These are phyloP conservation scores for Drosophila pseudotakahashii DNA, from an alignment of 2,888 invertebrate genomes.

Conservation along the genomic window DNA sequence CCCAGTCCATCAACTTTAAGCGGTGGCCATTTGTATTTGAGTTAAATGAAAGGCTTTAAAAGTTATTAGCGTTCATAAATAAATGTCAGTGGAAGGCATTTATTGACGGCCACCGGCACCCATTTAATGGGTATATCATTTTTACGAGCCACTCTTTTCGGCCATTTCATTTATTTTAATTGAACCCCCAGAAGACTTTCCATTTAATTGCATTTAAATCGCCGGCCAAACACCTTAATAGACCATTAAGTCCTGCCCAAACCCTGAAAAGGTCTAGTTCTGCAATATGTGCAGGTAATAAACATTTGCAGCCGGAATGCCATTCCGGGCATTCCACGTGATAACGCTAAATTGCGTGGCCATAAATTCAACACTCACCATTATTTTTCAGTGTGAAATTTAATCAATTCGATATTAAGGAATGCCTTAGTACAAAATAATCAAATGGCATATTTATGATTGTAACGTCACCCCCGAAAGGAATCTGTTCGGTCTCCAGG, in stretches of 20 bases:
- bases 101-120: conserved; percentile 54
- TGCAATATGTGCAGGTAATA: conserved; percentile 64
- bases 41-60: conserved; percentile 69
- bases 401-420: conserved; percentile 57
- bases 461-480: conserved; percentile 10
- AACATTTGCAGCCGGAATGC: conserved; percentile 54
- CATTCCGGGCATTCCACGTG: conserved; percentile 49
- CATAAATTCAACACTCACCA: conserved; percentile 46
- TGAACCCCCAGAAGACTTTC: conserved; percentile 55
- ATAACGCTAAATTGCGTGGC: conserved; percentile 33
- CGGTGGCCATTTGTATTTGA: conserved; percentile 54
- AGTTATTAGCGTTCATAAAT: conserved; percentile 70
- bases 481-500: neutral
- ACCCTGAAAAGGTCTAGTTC: conserved; percentile 44
- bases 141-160: conserved; percentile 51
- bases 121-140: conserved; percentile 58
- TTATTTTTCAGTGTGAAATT: conserved; percentile 49
- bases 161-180: conserved; percentile 73
- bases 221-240: conserved; percentile 67
- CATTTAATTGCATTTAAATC: conserved; percentile 76
- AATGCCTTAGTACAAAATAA: conserved; percentile 24
- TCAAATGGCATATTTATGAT: conserved; percentile 12
- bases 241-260: conserved; percentile 59
- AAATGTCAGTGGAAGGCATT: conserved; percentile 50
- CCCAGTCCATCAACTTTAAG: conserved; percentile 5